A percentile compares a stretch with the other conserved stretches of the same genome.
phyloP scores from a whole-genome alignment of 2,797 vertebrate species.

The Chaenodraco wilsoni region DNA sequence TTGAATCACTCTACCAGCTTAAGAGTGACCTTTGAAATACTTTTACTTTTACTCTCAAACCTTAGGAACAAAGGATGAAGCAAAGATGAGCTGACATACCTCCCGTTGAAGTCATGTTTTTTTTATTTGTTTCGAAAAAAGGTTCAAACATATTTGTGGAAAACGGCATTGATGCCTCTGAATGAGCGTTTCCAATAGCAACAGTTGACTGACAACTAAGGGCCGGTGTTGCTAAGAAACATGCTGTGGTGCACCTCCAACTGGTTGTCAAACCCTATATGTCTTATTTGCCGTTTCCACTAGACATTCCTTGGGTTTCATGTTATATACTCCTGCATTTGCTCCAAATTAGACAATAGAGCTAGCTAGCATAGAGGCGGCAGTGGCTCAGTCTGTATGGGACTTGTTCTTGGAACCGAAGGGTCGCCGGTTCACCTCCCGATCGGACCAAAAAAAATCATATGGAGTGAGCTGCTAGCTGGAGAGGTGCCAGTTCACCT shows the following conservation, averaged over 20 bases:
- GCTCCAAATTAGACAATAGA: neutral
- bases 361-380: too few species aligned
- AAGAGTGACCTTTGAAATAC: constrained; percentile 48
- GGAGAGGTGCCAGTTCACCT: too few species aligned
- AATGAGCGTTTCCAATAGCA: neutral
- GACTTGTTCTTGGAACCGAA: too few species aligned
- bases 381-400: too few species aligned
- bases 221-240: neutral
- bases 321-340: neutral
- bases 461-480: too few species aligned
- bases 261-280: neutral
- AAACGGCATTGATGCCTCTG: neutral
- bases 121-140: neutral
- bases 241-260: neutral
- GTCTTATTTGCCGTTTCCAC: neutral
- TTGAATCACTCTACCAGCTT: constrained; percentile 16
- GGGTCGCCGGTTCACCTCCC: too few species aligned
- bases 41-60: constrained; percentile 44
- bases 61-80: constrained; percentile 1
- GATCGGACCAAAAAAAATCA: too few species aligned
- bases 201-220: neutral
- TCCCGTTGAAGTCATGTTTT: too few species aligned
- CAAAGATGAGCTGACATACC: neutral
- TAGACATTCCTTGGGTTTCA: neutral
- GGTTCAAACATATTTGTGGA: neutral